Conservation (phyloP, 23 tunicate species). For the Botrylloides violaceus region DNA sequence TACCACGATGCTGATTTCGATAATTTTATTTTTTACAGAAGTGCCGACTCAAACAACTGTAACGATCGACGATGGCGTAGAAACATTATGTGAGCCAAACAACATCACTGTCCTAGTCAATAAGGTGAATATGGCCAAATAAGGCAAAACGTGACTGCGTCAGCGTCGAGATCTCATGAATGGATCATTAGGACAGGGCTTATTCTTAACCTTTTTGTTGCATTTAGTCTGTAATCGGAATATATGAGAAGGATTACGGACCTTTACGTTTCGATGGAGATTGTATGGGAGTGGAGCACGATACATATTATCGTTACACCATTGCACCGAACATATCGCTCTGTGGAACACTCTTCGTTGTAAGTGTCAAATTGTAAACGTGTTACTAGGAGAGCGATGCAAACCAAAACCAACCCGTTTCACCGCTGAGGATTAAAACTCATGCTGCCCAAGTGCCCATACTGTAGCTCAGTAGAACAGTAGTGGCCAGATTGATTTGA, state of each 20-base stretch:
- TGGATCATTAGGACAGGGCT: no score
- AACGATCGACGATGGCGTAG: slow-evolving; percentile 40
- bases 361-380: slow-evolving; percentile 23
- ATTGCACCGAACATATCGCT: slow-evolving; percentile 57
- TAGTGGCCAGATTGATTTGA: no score
- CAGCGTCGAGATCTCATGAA: no score
- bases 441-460: no score
- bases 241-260: slow-evolving; percentile 69
- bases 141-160: no score
- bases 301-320: slow-evolving; percentile 51
- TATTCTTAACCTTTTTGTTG: no score
- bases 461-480: no score
- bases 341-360: slow-evolving; percentile 62
- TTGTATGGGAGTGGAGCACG: slow-evolving; percentile 60
- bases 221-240: slow-evolving; percentile 57
- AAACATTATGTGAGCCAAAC: slow-evolving; percentile 69
- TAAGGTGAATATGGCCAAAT: slow-evolving; percentile 47
- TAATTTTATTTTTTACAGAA: background rate
- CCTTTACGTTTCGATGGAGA: slow-evolving; percentile 62
- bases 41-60: slow-evolving; percentile 12
- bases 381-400: no score
- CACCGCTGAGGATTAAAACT: no score
- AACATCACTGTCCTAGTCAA: slow-evolving; percentile 82
- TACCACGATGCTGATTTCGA: no score
- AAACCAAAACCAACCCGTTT: no score